Base-by-base conservation (phyloP, 2,113 vertebrate genomes). In the Aramus guarauna region DNA sequence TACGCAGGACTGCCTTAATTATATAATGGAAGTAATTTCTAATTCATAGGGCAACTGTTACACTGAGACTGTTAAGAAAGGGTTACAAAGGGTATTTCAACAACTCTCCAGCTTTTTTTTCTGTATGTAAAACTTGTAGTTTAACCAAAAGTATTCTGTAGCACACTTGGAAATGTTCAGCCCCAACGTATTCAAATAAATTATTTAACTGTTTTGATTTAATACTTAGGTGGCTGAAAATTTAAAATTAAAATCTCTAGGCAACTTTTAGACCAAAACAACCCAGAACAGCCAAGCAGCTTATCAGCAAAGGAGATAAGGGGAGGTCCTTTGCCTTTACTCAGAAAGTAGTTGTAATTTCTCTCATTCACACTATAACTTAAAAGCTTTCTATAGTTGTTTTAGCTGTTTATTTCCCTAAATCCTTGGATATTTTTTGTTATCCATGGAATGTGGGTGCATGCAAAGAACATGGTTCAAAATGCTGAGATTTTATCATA, bases 371-470 rank as follows among this genome's bases (percentile, higher is more conserved):
- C 16, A 34, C 2, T 45, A 29, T 69, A 59, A 37, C 37, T 60
- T 59, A 47, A 78, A 94, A 81, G 12, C 2, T 95, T n/a, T 19
- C 15, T 87, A 6, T 67, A n/a, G 5, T 29, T 88, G 10, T 52
- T 88, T 55, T n/a, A 77, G 3, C 12, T 50, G 45, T 7, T 53
- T 43, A 26, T 60, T 82, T 78, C 41, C 20, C 47, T 63, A 59
- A 60, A 85, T 32, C 9, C 18, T 52, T 83, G 6, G 19, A 29
- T 72, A 37, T 67, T 53, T 66, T 92, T 84, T 67, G 37, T 39
- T 73, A 37, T 50, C 22, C 0, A 0, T 41, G 9, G 23, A 60
- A 68, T 1, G 11, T 22, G 14, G 6, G 19, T 73, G 11, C 23
- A 37, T 26, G 32, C 37, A 71, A 79, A 85, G 10, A 66, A 30